phyloP scores from a whole-genome alignment of 2,113 vertebrate species.

The Steatornis caripensis region DNA sequence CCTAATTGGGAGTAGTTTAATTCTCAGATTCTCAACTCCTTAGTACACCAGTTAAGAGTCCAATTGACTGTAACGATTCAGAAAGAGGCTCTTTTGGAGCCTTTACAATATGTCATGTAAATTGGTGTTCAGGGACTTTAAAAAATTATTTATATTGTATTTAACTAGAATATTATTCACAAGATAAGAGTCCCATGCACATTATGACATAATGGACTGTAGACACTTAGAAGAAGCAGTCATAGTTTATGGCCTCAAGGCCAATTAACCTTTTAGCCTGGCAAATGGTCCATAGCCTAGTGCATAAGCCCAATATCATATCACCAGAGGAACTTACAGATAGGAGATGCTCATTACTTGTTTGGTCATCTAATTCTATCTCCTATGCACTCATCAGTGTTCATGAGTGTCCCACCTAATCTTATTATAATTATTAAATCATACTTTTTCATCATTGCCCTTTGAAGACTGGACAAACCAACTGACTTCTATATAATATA shows the following conservation, averaged over 20 bases:
- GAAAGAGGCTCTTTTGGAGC: constrained; percentile 11
- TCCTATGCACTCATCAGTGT: background rate
- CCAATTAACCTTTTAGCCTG: background rate
- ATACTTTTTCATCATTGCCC: background rate
- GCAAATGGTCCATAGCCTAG: background rate
- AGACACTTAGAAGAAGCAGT: background rate
- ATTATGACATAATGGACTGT: background rate
- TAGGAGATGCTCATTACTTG: background rate
- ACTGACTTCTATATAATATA: background rate
- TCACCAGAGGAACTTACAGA: background rate
- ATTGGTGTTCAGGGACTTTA: background rate
- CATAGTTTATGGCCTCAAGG: background rate
- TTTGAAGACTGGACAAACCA: background rate
- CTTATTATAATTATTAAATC: background rate
- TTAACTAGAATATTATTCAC: constrained; percentile 29
- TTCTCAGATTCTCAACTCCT: constrained; percentile 45
- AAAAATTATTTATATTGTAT: constrained; percentile 1
- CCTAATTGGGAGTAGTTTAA: constrained; percentile 61
- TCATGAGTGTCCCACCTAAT: background rate
- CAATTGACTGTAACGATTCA: constrained; percentile 48
- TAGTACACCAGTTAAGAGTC: background rate
- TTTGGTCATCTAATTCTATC: background rate
- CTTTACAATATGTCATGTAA: constrained; percentile 14
- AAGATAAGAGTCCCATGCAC: background rate
- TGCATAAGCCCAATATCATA: background rate